Evolutionary conservation across 30 jellyfish, hydroid and myxozoan species (phyloP).

Genomic region (Hydractinia symbiolongicarpus): DNA sequence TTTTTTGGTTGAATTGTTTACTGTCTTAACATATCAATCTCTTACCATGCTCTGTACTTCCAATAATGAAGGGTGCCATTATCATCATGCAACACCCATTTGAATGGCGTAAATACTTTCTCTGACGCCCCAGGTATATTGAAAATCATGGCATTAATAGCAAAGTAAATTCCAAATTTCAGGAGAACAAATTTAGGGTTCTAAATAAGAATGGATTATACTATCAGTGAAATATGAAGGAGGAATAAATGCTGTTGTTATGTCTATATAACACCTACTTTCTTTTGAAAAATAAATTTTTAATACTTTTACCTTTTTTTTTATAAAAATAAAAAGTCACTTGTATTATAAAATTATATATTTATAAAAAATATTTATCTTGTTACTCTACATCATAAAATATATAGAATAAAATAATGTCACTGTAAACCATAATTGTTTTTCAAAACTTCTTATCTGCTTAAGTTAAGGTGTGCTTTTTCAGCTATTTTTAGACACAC

Average conservation of each 20-base stretch:
- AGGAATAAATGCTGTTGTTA: not conserved
- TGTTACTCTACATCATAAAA: too few species aligned
- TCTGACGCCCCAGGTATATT: slow-evolving; percentile 84
- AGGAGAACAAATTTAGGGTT: slow-evolving; percentile 59
- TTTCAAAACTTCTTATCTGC: too few species aligned
- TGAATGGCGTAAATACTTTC: slow-evolving; percentile 67
- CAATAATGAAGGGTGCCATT: slow-evolving; percentile 78
- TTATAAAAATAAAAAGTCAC: too few species aligned
- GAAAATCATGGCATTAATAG: slow-evolving; percentile 56
- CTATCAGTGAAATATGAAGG: not conserved
- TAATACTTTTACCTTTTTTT: too few species aligned
- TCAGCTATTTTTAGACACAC: too few species aligned
- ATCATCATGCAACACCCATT: slow-evolving; percentile 54
- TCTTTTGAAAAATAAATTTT: not conserved
- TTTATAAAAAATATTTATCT: too few species aligned
- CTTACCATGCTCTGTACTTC: slow-evolving; percentile 89
- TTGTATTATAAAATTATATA: too few species aligned
- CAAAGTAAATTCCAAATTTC: slow-evolving; percentile 53
- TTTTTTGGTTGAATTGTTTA: too few species aligned
- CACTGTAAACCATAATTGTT: too few species aligned
- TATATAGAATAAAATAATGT: too few species aligned
- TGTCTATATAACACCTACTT: not conserved
- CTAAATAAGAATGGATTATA: slow-evolving; percentile 25
- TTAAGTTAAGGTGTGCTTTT: too few species aligned
- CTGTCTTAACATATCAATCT: too few species aligned